Percentiles rank a stretch among this genome's conserved stretches.
phyloP scores from a whole-genome alignment of 2,797 vertebrate species.

The Falco naumanni region DNA sequence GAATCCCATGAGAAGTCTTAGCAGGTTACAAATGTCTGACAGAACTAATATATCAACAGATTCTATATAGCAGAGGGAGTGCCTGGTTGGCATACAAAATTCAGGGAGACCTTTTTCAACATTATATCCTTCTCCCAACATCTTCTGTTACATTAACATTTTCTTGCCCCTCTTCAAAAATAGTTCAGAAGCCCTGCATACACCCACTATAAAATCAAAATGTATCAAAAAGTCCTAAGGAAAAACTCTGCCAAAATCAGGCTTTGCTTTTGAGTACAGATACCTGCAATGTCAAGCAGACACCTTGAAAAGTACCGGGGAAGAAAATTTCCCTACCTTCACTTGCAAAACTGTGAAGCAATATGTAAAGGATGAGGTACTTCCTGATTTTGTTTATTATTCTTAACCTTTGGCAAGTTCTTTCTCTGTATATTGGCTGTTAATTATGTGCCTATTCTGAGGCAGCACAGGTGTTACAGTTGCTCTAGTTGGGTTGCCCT shows the following conservation, averaged over 20 bases:
- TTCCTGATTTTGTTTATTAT: background rate
- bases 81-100: background rate
- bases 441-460: background rate
- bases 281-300: background rate
- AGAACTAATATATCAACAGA: constrained; percentile 30
- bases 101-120: background rate
- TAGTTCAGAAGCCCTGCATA: background rate
- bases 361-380: background rate
- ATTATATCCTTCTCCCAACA: background rate
- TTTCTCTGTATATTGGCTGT: background rate
- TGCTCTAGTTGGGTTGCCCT: background rate
- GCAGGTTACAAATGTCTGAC: constrained; percentile 1
- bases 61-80: background rate
- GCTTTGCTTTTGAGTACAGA: background rate
- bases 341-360: background rate
- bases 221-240: background rate
- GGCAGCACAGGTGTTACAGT: background rate
- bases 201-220: background rate
- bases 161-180: background rate
- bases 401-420: background rate
- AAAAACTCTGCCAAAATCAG: background rate
- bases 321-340: background rate
- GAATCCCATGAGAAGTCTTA: background rate
- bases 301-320: background rate
- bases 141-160: background rate